A percentile compares a stretch with the other conserved stretches of the same genome.
Evolutionary conservation across 2,888 invertebrate species (phyloP).

Genomic region (Drosophila recens): DNA sequence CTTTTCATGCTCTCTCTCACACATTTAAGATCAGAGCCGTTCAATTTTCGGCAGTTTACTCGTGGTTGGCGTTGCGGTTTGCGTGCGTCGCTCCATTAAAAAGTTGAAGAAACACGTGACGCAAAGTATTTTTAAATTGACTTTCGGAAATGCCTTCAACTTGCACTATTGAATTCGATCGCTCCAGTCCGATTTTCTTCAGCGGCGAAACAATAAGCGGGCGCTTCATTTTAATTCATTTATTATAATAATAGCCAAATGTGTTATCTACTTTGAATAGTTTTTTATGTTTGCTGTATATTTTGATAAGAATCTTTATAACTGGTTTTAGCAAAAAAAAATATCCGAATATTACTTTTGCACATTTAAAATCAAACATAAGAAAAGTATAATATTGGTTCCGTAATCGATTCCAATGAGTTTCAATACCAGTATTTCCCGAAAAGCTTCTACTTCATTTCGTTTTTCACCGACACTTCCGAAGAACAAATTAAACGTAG

Average conservation of each 20-base stretch:
- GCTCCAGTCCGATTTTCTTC: neutral
- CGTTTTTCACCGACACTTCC: too few species aligned
- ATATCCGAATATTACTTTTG: too few species aligned
- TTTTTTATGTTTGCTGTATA: neutral
- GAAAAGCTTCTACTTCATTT: too few species aligned
- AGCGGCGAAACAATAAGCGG: neutral
- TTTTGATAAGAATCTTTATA: neutral
- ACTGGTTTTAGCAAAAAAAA: too few species aligned
- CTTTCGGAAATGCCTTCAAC: neutral
- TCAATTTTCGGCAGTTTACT: constrained; percentile 23
- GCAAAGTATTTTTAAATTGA: neutral
- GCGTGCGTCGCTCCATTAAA: neutral
- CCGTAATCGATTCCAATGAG: too few species aligned
- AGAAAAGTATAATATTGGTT: too few species aligned
- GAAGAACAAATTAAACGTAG: too few species aligned
- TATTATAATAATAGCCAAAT: neutral
- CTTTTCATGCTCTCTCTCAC: constrained; percentile 1
- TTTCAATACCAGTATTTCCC: too few species aligned
- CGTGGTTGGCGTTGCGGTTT: neutral
- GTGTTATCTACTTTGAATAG: neutral
- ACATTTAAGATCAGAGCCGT: constrained; percentile 7
- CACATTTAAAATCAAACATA: too few species aligned
- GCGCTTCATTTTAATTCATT: neutral
- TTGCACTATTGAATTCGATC: neutral
- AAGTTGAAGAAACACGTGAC: neutral